Base-by-base conservation (phyloP, 2,888 invertebrate species). In the Tetragonisca angustula region DNA sequence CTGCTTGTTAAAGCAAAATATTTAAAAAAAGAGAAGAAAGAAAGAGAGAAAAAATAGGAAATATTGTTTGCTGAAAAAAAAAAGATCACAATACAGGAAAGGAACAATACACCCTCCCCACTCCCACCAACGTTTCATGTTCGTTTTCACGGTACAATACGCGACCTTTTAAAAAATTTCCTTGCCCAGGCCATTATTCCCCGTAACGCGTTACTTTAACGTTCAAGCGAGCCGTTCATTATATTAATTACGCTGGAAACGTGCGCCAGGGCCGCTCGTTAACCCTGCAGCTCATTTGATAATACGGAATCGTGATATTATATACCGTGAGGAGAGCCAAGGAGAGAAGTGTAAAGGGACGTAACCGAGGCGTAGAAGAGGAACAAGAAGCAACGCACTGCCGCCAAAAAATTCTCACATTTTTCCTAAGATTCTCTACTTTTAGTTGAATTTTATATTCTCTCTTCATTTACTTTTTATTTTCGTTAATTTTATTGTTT, bases 241-340 rank as follows among this genome's bases (percentile, higher is more conserved):
- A 90, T 87, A 91, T 90, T 90, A 91, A 91, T 91, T 91, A 91
- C 85, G 83, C 79, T 70, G 76, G 81, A 87, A 88, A 88, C 88
- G 87, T 78, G 83, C 79, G 50, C 77, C 74, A 73, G 62, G 76
- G 62, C 73, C 71, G 79, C 86, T 86, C 83, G 88, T 89, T 89
- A 89, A 88, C 88, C 81, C 81, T 73, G 81, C 79, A 68, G 83
- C 81, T 89, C 88, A 82, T 88, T 88, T 89, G 88, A 89, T 89
- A 83, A 87, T 81, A 84, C 76, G 75, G 76, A 82, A 87, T 89
- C 81, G 83, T 76, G 89, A 87, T 87, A 69, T 75, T 36, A 52
- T 56, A 43, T 70, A 15, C 54, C 50, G 50, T 67, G 17, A 1
- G n/a, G 9, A 62, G 52, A 72, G 36, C 32, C 19, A 49, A 65